Conservation (phyloP, 2,888 invertebrate species). For the Neoaliturus tenellus region DNA sequence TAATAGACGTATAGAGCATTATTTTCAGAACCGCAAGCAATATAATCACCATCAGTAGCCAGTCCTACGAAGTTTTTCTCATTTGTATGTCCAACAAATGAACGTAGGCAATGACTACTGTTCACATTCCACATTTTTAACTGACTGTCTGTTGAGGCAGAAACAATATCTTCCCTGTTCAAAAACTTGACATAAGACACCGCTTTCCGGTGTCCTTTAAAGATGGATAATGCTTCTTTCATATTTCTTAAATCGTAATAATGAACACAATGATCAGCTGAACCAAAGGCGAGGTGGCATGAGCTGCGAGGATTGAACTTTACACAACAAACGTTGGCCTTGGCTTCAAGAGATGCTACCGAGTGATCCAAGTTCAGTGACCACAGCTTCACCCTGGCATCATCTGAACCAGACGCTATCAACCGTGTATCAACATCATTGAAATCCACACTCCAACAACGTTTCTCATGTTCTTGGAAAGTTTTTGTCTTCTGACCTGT, state of each 20-base stretch:
- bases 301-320: slow-evolving; percentile 91
- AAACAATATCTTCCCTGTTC: slow-evolving; percentile 89
- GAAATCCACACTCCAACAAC: slow-evolving; percentile 98
- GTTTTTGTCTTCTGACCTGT: slow-evolving; percentile 85
- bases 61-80: slow-evolving; percentile 98
- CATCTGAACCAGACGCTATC: slow-evolving; percentile 95
- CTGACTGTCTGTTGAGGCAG: slow-evolving; percentile 94
- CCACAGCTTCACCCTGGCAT: slow-evolving; percentile 95
- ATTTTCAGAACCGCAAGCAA: slow-evolving; percentile 97
- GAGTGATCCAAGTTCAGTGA: slow-evolving; percentile 91
- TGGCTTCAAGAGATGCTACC: slow-evolving; percentile 92
- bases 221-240: slow-evolving; percentile 86
- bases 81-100: slow-evolving; percentile 94
- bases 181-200: slow-evolving; percentile 96
- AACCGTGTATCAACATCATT: slow-evolving; percentile 93
- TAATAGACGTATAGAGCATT: slow-evolving; percentile 96
- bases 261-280: slow-evolving; percentile 98
- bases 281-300: slow-evolving; percentile 94
- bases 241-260: slow-evolving; percentile 95
- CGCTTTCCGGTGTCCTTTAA: slow-evolving; percentile 94
- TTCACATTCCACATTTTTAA: slow-evolving; percentile 94
- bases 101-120: slow-evolving; percentile 83
- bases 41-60: slow-evolving; percentile 93
- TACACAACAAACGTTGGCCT: slow-evolving; percentile 97
- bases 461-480: slow-evolving; percentile 94